Evolutionary conservation across 2,888 invertebrate species (phyloP), one percentile per base, ranked within the genome.

Genomic region (Cylindroiulus punctatus): DNA sequence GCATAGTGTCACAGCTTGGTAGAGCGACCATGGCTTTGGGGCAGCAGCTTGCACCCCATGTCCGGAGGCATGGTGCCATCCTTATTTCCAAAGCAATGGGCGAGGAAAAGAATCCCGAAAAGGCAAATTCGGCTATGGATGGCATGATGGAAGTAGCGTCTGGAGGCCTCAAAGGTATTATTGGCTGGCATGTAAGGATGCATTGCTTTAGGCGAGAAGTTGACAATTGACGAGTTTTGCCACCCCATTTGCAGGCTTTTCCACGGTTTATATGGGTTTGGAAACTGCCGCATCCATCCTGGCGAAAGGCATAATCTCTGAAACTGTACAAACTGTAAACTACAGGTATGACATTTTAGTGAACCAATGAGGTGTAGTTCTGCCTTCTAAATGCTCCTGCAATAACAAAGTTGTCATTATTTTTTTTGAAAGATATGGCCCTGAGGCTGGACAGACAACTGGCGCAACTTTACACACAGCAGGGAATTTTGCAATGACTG

Each of bases 281-380:
- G 95, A 96, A 89, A 92, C 93, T 84, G 95, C 95, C 0, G 95
- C 95, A 0, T 92, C 92, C 87, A 93, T 93, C 84, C 89, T 93
- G 85, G 95, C 94, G 12, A 90, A 89, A 84, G 91, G 90, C 87
- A 90, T 96, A 36, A 93, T 94, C 85, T 92, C 94, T 88, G 95
- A 95, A 90, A 95, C 95, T 0, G 95, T 95, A 0, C 93, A 93
- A 89, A 93, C 95, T 86, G 94, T 96, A 76, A 92, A 94, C 88
- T 93, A 95, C 90, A 95, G 94, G 95, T 95, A 91, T 12, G 26
- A 65, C 3, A 47, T 47, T 19, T 47, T n/a, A n/a, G n/a, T n/a
- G n/a, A n/a, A 17, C 10, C 17, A 17, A 17, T 47, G 12, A 26
- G n/a, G n/a, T 26, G 65, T 1, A 26, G 12, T n/a, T 26, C 26